Evolutionary conservation across 2,888 invertebrate genomes (phyloP).

Genomic region (Drosophila kuntzei): DNA sequence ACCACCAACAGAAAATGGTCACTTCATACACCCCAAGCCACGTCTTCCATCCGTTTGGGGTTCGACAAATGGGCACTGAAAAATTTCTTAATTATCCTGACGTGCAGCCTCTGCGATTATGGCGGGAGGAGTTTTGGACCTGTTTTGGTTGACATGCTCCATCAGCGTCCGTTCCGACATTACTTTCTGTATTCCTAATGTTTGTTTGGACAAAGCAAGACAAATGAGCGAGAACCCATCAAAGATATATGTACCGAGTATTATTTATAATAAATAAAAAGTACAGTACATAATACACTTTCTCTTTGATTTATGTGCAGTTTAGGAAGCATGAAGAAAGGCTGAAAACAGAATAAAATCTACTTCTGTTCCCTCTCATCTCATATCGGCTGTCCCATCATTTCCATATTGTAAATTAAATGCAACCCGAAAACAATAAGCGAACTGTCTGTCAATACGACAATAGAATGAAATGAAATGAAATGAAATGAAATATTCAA

Average conservation of each 20-base stretch:
- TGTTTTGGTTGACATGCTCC: slow-evolving; percentile 60
- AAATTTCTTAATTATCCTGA: slow-evolving; percentile 79
- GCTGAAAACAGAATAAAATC: not conserved
- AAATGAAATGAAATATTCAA: slow-evolving; percentile 38
- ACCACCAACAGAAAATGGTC: slow-evolving; percentile 56
- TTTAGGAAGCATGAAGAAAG: not conserved
- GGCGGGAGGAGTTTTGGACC: not conserved
- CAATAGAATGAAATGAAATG: slow-evolving; percentile 31
- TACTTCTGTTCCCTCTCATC: not conserved
- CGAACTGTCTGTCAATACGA: slow-evolving; percentile 41
- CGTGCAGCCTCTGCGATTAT: slow-evolving; percentile 50
- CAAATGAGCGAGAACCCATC: slow-evolving; percentile 48
- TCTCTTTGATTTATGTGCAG: not conserved
- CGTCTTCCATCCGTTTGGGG: slow-evolving; percentile 6
- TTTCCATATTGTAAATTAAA: slow-evolving; percentile 24
- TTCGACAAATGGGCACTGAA: slow-evolving; percentile 64
- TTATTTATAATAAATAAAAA: slow-evolving; percentile 4
- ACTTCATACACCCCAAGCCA: slow-evolving; percentile 17
- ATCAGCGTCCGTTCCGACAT: slow-evolving; percentile 30
- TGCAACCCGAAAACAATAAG: slow-evolving; percentile 51
- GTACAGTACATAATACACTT: not conserved
- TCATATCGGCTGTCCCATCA: slow-evolving; percentile 1
- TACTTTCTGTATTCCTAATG: slow-evolving; percentile 53
- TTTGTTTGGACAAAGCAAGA: slow-evolving; percentile 65
- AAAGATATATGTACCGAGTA: not conserved